Conservation (phyloP, 2,113 vertebrate genomes). For the Periophthalmus modestus region DNA sequence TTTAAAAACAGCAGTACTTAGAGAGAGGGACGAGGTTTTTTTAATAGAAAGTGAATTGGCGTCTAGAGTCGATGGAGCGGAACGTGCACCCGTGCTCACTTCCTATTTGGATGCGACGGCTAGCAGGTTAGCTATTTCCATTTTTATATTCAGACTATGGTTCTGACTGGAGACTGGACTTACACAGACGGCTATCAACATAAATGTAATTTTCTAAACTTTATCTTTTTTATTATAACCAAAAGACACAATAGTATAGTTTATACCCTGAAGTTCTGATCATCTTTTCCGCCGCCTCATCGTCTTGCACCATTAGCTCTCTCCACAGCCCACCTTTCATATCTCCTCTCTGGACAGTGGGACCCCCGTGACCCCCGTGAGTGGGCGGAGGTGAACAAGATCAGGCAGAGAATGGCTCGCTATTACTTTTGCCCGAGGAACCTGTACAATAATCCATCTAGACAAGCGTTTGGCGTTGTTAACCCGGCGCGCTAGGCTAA, state of each 20-base stretch:
- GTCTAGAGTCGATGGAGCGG: too few relatives aligned
- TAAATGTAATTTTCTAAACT: too few relatives aligned
- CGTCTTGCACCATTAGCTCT: constrained; percentile 15
- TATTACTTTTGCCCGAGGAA: constrained; percentile 66
- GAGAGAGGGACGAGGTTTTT: too few relatives aligned
- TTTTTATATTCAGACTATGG: too few relatives aligned
- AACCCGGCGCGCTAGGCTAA: constrained; percentile 48
- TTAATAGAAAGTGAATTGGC: too few relatives aligned
- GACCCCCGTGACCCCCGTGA: constrained; percentile 44
- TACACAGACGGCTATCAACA: too few relatives aligned
- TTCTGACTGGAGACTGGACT: too few relatives aligned
- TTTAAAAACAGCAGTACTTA: too few relatives aligned
- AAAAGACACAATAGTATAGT: neutral
- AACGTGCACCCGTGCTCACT: too few relatives aligned
- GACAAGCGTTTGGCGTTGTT: constrained; percentile 70
- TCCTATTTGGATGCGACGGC: too few relatives aligned
- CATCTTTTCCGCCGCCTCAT: neutral
- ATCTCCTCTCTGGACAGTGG: constrained; percentile 39
- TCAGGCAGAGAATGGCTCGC: constrained; percentile 40
- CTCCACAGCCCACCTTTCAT: constrained; percentile 27
- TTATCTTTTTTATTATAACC: too few relatives aligned
- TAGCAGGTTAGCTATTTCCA: too few relatives aligned
- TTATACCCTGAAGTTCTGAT: neutral
- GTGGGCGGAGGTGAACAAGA: constrained; percentile 43
- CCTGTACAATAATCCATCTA: constrained; percentile 67